Conservation (phyloP, 2,888 invertebrate species). For the Hyposoter dolosus region DNA sequence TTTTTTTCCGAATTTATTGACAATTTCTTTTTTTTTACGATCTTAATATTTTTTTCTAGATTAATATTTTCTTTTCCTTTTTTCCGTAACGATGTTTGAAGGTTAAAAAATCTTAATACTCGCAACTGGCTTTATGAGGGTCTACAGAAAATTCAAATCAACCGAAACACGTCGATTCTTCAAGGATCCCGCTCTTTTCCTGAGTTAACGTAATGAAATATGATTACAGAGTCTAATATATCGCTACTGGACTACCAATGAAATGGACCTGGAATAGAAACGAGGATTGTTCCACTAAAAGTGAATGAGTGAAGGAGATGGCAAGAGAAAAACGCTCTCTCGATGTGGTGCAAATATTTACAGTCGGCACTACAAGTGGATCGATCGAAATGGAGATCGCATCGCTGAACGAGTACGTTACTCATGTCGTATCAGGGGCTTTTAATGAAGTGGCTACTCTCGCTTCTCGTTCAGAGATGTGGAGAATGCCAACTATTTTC, state of each 20-base stretch:
- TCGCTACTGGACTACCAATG: constrained; percentile 21
- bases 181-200: neutral
- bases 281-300: constrained; percentile 28
- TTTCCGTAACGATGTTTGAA: neutral
- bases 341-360: constrained; percentile 50
- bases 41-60: neutral
- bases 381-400: constrained; percentile 50
- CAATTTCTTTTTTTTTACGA: neutral
- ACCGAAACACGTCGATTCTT: neutral
- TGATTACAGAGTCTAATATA: constrained; percentile 10
- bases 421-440: constrained; percentile 13
- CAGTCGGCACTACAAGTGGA: constrained; percentile 40
- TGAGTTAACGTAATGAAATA: constrained; percentile 3
- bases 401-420: constrained; percentile 51
- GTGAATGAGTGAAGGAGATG: constrained; percentile 44
- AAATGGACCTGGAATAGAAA: constrained; percentile 28
- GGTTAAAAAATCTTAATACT: neutral
- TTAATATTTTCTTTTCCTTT: neutral
- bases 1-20: neutral
- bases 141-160: neutral
- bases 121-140: neutral
- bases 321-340: constrained; percentile 33
- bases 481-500: constrained; percentile 3
- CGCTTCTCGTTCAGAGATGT: constrained; percentile 24
- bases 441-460: constrained; percentile 33